phyloP scores from a whole-genome alignment of 2,113 vertebrate species.

The Neopipo cinnamomea region DNA sequence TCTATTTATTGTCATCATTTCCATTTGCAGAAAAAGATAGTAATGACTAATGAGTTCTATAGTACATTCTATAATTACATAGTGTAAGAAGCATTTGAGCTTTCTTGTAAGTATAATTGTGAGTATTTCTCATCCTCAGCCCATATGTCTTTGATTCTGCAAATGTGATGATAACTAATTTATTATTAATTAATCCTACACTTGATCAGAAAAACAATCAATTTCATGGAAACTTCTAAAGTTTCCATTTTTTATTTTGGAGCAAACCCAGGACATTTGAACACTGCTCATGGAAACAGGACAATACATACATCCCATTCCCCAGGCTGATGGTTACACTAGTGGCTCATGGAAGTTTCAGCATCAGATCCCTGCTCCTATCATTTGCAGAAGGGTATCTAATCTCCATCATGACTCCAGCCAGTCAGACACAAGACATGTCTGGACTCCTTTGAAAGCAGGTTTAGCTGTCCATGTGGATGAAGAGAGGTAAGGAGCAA shows the following conservation, averaged over 20 bases:
- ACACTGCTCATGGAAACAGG: not conserved
- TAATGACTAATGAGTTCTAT: not conserved
- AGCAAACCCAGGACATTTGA: not conserved
- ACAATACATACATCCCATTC: not conserved
- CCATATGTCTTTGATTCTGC: not conserved
- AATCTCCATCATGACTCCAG: not conserved
- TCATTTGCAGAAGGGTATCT: not conserved
- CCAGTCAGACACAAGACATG: not conserved
- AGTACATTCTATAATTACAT: not conserved
- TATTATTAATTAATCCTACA: not conserved
- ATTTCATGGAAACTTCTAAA: not conserved
- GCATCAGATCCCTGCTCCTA: not conserved
- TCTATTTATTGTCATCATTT: not conserved
- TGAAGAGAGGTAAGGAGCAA: not conserved
- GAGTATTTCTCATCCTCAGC: constrained; percentile 1
- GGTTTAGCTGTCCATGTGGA: not conserved
- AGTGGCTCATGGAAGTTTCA: not conserved
- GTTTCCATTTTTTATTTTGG: not conserved
- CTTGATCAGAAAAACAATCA: not conserved
- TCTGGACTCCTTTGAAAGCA: not conserved
- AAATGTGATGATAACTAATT: not conserved
- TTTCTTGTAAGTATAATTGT: not conserved
- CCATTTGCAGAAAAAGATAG: not conserved
- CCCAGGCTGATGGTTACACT: not conserved
- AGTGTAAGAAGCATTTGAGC: not conserved